phyloP scores from a whole-genome alignment of 2,113 vertebrate genomes.

The Malurus cyaneus region DNA sequence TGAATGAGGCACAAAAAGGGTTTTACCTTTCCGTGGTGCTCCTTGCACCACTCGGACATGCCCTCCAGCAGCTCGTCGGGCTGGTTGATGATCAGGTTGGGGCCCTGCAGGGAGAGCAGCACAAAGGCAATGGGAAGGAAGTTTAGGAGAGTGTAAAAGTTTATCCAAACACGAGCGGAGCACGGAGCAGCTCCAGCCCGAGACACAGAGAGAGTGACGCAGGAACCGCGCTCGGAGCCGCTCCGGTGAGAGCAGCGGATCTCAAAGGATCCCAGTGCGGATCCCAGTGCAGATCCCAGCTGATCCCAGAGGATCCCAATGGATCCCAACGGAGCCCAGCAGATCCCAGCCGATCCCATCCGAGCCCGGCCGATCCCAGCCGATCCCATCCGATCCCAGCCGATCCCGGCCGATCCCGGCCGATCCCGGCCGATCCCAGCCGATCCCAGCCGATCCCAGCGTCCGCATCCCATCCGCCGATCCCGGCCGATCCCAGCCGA shows the following conservation, averaged over 20 bases:
- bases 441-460: no score
- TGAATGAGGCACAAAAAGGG: not conserved
- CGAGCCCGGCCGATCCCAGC: no score
- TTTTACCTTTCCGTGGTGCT: conserved; percentile 92
- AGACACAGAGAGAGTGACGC: rapidly evolving
- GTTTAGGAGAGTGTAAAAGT: rapidly evolving
- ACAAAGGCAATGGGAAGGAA: rapidly evolving
- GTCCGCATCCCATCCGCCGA: no score
- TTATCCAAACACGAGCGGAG: rapidly evolving
- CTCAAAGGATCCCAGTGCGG: not conserved
- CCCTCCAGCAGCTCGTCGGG: conserved; percentile 87
- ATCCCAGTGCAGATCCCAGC: no score
- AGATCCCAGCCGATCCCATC: no score
- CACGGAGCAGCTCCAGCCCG: rapidly evolving
- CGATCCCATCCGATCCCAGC: no score
- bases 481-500: not conserved
- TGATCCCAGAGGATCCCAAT: no score
- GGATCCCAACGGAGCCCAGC: no score
- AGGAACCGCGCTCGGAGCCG: not conserved
- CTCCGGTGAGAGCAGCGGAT: rapidly evolving
- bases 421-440: not conserved
- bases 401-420: not conserved
- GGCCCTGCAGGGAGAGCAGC: conserved; percentile 77
- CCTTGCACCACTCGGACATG: conserved; percentile 98
- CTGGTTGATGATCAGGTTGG: conserved; percentile 94